These are phyloP conservation scores for Merluccius polli DNA, from an alignment of 2,797 vertebrate species.

Conservation along the genomic window DNA sequence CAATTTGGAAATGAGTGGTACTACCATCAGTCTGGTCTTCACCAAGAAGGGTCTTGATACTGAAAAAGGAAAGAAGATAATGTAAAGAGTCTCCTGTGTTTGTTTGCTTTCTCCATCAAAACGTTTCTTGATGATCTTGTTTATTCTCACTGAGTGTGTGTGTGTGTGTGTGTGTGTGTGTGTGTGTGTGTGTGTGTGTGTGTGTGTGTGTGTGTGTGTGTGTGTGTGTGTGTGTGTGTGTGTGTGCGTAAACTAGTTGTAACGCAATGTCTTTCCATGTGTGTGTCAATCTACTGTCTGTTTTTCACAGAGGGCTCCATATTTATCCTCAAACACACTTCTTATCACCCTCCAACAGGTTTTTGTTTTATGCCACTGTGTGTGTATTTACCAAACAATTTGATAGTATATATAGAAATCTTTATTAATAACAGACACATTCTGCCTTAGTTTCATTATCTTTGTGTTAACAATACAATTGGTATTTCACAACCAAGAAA, in stretches of 20 bases:
- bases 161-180: too few relatives aligned
- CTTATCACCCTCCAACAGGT: too few relatives aligned
- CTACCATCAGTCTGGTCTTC: neutral
- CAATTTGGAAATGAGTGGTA: neutral
- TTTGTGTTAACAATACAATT: slow-evolving; percentile 54
- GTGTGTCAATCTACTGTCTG: neutral
- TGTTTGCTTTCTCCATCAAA: neutral
- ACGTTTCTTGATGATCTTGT: neutral
- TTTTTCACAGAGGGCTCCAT: neutral
- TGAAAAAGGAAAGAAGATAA: neutral
- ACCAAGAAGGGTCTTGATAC: neutral
- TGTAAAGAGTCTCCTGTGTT: neutral
- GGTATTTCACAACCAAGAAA: slow-evolving; percentile 48
- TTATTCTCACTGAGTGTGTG: neutral
- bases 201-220: slow-evolving; percentile 8
- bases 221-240: slow-evolving; percentile 11
- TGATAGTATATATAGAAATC: slow-evolving; percentile 54
- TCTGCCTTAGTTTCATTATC: slow-evolving; percentile 43
- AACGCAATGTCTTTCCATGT: neutral
- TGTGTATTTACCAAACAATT: slow-evolving; percentile 22
- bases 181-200: neutral
- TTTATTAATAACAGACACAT: slow-evolving; percentile 65
- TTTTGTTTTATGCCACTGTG: neutral
- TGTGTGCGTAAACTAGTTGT: neutral
- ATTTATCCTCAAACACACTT: neutral